Evolutionary conservation across 2,113 vertebrate species (phyloP).

Genomic region (Amazona vittata): DNA sequence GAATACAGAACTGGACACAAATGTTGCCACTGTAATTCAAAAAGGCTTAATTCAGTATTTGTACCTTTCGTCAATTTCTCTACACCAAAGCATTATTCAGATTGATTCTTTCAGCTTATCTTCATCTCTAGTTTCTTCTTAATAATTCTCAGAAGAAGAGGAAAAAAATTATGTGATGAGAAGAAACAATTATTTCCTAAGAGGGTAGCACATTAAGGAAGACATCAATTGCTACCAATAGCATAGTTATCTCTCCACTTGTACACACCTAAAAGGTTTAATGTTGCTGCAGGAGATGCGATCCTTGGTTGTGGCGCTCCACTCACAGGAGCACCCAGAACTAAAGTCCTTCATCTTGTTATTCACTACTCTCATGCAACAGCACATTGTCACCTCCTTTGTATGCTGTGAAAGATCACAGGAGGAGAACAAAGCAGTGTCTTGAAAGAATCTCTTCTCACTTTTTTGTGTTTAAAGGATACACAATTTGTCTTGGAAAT

Average conservation of each 20-base stretch:
- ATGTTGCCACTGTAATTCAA: background rate
- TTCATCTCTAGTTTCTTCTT: background rate
- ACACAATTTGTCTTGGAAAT: background rate
- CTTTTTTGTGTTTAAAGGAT: conserved; percentile 35
- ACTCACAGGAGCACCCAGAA: background rate
- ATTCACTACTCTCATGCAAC: background rate
- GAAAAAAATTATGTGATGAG: rapidly evolving
- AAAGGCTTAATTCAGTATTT: background rate
- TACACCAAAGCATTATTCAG: background rate
- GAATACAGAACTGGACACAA: background rate
- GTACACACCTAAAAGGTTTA: background rate
- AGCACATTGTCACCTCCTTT: background rate
- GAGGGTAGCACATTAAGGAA: background rate
- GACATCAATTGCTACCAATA: background rate
- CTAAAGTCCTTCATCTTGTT: conserved; percentile 9
- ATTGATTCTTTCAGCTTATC: background rate
- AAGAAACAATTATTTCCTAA: background rate
- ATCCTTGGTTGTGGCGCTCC: background rate
- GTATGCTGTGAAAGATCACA: background rate
- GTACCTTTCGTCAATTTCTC: background rate
- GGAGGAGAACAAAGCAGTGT: conserved; percentile 2
- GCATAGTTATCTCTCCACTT: background rate
- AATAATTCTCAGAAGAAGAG: background rate
- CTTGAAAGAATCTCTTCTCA: background rate
- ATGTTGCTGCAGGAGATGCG: background rate